Conservation (phyloP, 1,140 invertebrate genomes). For the Drosophila persimilis region DNA sequence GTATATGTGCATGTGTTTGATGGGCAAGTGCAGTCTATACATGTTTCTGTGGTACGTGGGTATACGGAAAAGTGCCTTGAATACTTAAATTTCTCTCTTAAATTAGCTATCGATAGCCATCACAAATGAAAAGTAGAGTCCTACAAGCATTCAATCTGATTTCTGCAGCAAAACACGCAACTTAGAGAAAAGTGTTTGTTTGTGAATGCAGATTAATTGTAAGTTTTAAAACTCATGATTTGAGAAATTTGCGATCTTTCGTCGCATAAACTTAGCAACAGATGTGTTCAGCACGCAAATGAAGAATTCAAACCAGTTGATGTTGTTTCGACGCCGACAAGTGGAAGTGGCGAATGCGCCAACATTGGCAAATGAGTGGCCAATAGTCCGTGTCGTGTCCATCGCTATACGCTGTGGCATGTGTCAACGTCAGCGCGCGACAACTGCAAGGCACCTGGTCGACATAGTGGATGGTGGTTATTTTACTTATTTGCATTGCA, state of each 20-base stretch:
- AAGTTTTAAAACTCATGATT: too few species aligned
- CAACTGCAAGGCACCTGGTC: conserved; percentile 56
- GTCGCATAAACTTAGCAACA: conserved; percentile 13
- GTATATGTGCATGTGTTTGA: background rate
- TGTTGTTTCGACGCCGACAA: conserved; percentile 51
- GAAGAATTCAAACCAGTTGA: conserved; percentile 73
- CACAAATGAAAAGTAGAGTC: background rate
- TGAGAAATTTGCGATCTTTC: background rate
- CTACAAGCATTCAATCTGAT: background rate
- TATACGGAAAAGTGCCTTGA: conserved; percentile 2
- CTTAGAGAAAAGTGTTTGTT: background rate
- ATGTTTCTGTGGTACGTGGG: background rate
- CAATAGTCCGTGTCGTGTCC: conserved; percentile 39
- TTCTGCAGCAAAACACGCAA: too few species aligned
- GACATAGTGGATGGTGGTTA: conserved; percentile 17
- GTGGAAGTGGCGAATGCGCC: conserved; percentile 48
- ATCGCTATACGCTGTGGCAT: conserved; percentile 19
- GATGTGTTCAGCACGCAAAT: conserved; percentile 67
- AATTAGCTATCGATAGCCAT: background rate
- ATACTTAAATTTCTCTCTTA: too few species aligned
- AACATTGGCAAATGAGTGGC: conserved; percentile 49
- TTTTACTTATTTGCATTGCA: conserved; percentile 43
- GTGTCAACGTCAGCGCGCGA: conserved; percentile 52
- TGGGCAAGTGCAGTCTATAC: too few species aligned
- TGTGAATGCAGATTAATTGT: too few species aligned